Base-by-base conservation (phyloP, 2,888 invertebrate genomes). In the Phyllotreta cruciferae region DNA sequence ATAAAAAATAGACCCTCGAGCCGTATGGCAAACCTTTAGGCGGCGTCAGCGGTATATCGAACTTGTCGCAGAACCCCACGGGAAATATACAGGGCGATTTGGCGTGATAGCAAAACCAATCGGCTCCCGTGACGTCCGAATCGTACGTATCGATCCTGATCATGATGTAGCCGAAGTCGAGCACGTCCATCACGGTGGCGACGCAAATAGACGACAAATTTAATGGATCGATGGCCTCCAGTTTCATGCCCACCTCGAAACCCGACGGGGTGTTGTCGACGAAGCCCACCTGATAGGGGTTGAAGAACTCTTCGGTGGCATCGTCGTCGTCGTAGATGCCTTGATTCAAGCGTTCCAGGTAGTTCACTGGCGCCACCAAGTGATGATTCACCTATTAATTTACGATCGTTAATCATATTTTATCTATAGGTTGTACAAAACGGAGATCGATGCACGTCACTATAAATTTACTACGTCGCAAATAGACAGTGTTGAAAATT, bases 51-150 rank as follows among this genome's bases (percentile, higher is more conserved):
- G 89, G 84, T 65, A 98, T 89, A 56, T 88, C 88, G 78, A 96
- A 91, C 10, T 89, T 87, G 64, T 90, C 85, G 75, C 96, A 96
- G 80, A 97, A 98, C 1, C 98, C 98, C 7, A 94, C 92, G 47
- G 98, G 96, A 78, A 98, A 96, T 78, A 98, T 93, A 77, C 94
- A 95, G 0, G 97, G 94, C 1, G 97, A 98, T 66, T 91, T 89
- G 67, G 93, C 90, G 79, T 98, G 97, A 78, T 98, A 96, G 78
- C 98, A 98, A 79, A 98, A 96, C 94, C 96, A 96, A 80, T 97
- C 97, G 0, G 92, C 90, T n/a, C 83, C 84, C 60, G 90, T 86
- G 34, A 87, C 88, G 75, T 94, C 93, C 0, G 91, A 91, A 63
- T 93, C 93, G 78, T 94, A 94, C 41, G 94, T 94, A 80, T 98